Conservation (phyloP, 2,888 invertebrate species). For the Plebejus argus region DNA sequence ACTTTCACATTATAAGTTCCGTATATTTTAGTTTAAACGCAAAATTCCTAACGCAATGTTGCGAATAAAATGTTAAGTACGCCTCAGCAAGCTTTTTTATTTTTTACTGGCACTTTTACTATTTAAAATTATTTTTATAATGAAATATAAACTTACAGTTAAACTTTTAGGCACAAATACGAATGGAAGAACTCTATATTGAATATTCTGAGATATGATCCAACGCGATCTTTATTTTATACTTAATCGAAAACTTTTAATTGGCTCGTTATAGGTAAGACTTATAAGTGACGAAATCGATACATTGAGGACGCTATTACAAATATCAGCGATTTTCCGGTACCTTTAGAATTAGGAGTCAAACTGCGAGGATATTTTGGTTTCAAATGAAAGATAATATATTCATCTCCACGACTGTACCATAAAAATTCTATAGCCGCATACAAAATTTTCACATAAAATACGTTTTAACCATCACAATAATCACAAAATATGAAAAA, state of each 20-base stretch:
- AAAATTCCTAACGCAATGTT: not conserved
- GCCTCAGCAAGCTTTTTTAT: not conserved
- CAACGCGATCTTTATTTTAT: not conserved
- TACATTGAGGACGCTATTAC: no score
- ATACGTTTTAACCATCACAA: no score
- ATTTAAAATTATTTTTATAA: not conserved
- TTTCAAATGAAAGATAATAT: no score
- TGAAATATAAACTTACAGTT: not conserved
- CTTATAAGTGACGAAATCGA: not conserved
- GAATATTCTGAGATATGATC: not conserved
- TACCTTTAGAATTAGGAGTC: no score
- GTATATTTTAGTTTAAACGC: not conserved
- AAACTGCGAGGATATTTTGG: no score
- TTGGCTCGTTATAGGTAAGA: not conserved
- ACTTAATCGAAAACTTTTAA: constrained; percentile 1
- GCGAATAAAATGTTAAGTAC: not conserved
- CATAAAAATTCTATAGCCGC: no score
- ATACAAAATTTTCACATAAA: no score
- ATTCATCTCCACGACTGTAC: no score
- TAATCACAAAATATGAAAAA: no score
- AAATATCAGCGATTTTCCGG: no score
- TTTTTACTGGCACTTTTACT: not conserved
- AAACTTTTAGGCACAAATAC: not conserved
- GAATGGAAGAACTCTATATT: not conserved
- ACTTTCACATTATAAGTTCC: not conserved